phyloP scores from a whole-genome alignment of 2,113 vertebrate species.

The Rhinogobius similis region DNA sequence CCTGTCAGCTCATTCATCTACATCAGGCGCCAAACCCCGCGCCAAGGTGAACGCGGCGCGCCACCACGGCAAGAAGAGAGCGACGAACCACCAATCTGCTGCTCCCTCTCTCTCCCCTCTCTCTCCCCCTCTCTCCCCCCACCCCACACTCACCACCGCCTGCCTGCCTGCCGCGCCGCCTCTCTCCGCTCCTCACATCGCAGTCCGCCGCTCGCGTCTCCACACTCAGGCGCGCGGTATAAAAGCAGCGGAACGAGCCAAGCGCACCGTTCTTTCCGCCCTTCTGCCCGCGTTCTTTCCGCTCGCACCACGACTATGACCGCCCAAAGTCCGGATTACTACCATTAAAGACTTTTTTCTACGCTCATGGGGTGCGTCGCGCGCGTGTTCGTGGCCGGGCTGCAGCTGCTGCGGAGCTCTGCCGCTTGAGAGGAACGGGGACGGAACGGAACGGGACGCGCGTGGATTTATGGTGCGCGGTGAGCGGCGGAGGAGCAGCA shows the following conservation, averaged over 20 bases:
- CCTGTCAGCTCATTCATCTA: conserved; percentile 50
- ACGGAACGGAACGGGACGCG: conserved; percentile 41
- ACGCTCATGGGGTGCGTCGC: conserved; percentile 79
- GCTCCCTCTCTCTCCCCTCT: background rate
- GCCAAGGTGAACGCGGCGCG: conserved; percentile 38
- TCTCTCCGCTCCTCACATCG: conserved; percentile 44
- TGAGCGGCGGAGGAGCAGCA: conserved; percentile 79
- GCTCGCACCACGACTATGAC: conserved; percentile 71
- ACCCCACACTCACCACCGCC: conserved; percentile 8
- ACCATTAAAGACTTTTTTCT: conserved; percentile 19
- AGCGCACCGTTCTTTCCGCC: conserved; percentile 49
- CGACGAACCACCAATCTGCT: conserved; percentile 44
- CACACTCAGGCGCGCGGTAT: conserved; percentile 57
- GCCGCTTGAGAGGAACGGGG: conserved; percentile 83
- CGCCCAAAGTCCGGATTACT: conserved; percentile 77
- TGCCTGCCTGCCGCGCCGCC: conserved; percentile 43
- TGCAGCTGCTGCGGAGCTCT: conserved; percentile 82
- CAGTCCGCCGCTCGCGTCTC: conserved; percentile 13
- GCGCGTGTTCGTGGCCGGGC: conserved; percentile 67
- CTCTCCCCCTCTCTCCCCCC: background rate
- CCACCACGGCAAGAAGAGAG: background rate
- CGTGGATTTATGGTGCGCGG: conserved; percentile 92
- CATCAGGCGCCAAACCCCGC: conserved; percentile 35
- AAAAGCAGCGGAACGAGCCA: conserved; percentile 65
- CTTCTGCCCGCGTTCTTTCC: conserved; percentile 39